phyloP scores from a whole-genome alignment of 2,888 invertebrate species.

The Catocala sponsa region DNA sequence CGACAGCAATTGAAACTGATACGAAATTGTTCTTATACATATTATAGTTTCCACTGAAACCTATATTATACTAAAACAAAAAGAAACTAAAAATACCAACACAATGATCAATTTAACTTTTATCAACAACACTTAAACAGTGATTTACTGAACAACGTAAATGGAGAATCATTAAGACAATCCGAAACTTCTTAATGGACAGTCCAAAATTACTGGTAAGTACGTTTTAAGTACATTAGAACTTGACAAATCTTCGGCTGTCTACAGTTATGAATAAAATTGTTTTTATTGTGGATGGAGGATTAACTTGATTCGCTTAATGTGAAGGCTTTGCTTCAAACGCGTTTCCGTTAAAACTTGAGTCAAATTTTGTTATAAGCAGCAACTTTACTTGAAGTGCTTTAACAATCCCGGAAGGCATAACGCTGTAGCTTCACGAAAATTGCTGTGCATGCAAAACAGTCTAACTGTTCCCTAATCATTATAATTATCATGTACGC shows the following conservation, averaged over 20 bases:
- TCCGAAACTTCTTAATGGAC: constrained; percentile 76
- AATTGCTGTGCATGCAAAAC: background rate
- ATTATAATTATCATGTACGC: background rate
- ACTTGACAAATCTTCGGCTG: constrained; percentile 67
- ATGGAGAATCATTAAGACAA: constrained; percentile 64
- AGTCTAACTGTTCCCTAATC: background rate
- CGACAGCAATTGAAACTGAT: too few species aligned
- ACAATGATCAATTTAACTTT: constrained; percentile 30
- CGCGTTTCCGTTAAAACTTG: constrained; percentile 3
- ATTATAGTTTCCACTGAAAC: background rate
- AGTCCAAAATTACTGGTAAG: constrained; percentile 71
- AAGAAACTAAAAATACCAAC: constrained; percentile 18
- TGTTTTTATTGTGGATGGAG: constrained; percentile 46
- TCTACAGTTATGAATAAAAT: constrained; percentile 40
- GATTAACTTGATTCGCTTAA: constrained; percentile 5
- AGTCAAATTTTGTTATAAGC: constrained; percentile 1
- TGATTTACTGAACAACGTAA: constrained; percentile 55
- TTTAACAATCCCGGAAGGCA: background rate
- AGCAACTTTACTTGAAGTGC: constrained; percentile 1
- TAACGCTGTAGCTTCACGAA: background rate
- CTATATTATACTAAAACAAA: constrained; percentile 3
- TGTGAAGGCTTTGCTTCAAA: constrained; percentile 3
- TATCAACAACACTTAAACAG: constrained; percentile 54
- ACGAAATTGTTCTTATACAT: too few species aligned
- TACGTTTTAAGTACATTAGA: constrained; percentile 73